phyloP scores from a whole-genome alignment of 2,888 invertebrate species.

The Charanyca ferruginea region DNA sequence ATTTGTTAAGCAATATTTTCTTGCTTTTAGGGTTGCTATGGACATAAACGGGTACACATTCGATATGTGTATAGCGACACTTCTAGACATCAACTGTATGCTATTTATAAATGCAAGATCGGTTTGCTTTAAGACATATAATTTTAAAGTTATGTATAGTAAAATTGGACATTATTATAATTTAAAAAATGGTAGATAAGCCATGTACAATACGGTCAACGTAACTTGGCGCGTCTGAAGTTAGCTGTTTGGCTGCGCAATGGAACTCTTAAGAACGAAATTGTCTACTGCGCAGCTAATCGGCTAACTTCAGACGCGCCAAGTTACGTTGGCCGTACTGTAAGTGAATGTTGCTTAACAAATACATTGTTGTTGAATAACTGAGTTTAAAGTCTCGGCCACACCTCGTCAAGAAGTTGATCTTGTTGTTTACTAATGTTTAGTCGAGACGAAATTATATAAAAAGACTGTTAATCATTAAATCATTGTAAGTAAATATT shows the following conservation, averaged over 20 bases:
- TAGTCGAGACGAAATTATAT: constrained; percentile 21
- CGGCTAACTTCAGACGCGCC: too few relatives aligned
- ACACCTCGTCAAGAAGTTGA: not conserved
- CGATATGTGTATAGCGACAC: too few relatives aligned
- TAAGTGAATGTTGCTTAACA: constrained; percentile 40
- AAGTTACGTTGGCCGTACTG: too few relatives aligned
- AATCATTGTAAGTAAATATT: constrained; percentile 40
- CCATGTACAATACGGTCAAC: too few relatives aligned
- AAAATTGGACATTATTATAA: not conserved
- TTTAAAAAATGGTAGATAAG: not conserved
- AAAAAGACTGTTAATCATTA: constrained; percentile 61
- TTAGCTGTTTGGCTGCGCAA: too few relatives aligned
- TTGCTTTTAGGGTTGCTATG: too few relatives aligned
- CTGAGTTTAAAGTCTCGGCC: constrained; percentile 26
- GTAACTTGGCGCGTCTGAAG: too few relatives aligned
- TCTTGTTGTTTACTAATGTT: not conserved
- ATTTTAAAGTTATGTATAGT: not conserved
- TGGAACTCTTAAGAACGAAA: too few relatives aligned
- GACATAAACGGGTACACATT: too few relatives aligned
- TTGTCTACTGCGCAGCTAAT: too few relatives aligned
- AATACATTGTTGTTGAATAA: constrained; percentile 24
- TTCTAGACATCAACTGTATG: too few relatives aligned
- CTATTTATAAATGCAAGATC: not conserved
- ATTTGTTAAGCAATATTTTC: constrained; percentile 39
- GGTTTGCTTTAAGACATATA: not conserved